phyloP scores from a whole-genome alignment of 2,888 invertebrate genomes.

The Dastarcus helophoroides region DNA sequence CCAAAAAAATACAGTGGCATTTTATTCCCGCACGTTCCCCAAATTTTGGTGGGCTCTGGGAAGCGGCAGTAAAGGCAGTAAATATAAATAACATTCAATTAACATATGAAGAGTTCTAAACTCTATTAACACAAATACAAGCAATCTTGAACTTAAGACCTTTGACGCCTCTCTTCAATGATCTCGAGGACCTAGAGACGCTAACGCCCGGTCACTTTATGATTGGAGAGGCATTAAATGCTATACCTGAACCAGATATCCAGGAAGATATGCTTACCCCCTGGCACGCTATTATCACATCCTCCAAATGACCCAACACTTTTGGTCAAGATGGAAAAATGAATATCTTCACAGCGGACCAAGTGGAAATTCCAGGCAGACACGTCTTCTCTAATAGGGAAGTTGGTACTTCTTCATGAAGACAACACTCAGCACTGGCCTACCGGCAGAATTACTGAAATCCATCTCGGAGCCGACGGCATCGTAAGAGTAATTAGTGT shows the following conservation, averaged over 20 bases:
- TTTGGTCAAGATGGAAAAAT: slow-evolving; percentile 2
- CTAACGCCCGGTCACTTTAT: slow-evolving; percentile 3
- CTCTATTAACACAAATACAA: slow-evolving; percentile 1
- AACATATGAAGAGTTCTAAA: slow-evolving; percentile 1
- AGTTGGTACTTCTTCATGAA: too few species aligned
- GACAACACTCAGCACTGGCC: too few species aligned
- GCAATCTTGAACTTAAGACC: slow-evolving; percentile 2
- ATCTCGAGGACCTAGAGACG: not conserved
- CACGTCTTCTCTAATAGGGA: too few species aligned
- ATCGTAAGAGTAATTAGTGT: too few species aligned
- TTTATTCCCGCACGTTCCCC: too few species aligned
- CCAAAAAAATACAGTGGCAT: slow-evolving; percentile 1
- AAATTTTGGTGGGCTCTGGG: slow-evolving; percentile 4
- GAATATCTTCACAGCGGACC: slow-evolving; percentile 2
- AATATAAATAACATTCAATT: not conserved
- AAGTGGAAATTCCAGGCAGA: slow-evolving; percentile 3
- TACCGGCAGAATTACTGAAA: too few species aligned
- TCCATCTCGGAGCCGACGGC: too few species aligned
- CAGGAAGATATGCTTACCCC: not conserved
- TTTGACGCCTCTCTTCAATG: not conserved
- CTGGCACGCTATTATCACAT: not conserved
- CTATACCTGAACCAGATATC: not conserved
- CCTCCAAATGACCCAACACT: slow-evolving; percentile 1
- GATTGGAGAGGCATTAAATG: not conserved
- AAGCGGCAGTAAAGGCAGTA: slow-evolving; percentile 1